Evolutionary conservation across 2,888 invertebrate species (phyloP).

Genomic region (Diaperis boleti): DNA sequence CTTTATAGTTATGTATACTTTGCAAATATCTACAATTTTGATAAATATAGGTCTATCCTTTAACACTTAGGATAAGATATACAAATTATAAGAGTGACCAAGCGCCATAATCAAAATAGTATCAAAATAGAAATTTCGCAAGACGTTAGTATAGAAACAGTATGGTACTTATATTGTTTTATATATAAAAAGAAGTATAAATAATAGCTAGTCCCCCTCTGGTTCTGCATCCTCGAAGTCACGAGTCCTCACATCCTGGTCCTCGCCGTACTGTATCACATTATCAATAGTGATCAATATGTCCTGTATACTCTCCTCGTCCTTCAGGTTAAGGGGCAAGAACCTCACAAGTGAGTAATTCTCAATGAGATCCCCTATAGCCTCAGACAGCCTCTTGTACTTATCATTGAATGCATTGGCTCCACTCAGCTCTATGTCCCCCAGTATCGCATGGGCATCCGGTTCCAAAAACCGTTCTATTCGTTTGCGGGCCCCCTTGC

Average conservation of each 20-base stretch:
- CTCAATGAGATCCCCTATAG: constrained; percentile 89
- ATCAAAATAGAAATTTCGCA: too few species aligned
- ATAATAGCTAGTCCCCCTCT: constrained; percentile 63
- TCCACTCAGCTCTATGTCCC: constrained; percentile 73
- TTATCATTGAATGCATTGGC: constrained; percentile 80
- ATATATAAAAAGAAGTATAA: constrained; percentile 39
- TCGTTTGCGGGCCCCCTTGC: constrained; percentile 81
- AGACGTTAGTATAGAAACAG: too few species aligned
- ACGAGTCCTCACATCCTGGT: constrained; percentile 86
- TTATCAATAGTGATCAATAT: constrained; percentile 92
- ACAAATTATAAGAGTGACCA: too few species aligned
- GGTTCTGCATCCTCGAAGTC: constrained; percentile 82
- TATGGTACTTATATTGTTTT: too few species aligned
- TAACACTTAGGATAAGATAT: too few species aligned
- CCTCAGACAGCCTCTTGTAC: constrained; percentile 84
- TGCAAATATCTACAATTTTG: too few species aligned
- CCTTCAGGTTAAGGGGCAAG: constrained; percentile 90
- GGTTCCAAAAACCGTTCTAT: constrained; percentile 91
- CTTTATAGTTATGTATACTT: too few species aligned
- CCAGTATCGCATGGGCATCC: constrained; percentile 82
- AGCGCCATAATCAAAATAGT: too few species aligned
- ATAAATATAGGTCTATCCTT: too few species aligned
- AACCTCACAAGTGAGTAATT: constrained; percentile 95
- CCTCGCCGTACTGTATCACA: constrained; percentile 96
- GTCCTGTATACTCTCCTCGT: constrained; percentile 89